Percentiles rank a stretch among this genome's conserved stretches.
phyloP scores from a whole-genome alignment of 37 sponge, comb jelly and placozoan species.

The Amphimedon queenslandica region DNA sequence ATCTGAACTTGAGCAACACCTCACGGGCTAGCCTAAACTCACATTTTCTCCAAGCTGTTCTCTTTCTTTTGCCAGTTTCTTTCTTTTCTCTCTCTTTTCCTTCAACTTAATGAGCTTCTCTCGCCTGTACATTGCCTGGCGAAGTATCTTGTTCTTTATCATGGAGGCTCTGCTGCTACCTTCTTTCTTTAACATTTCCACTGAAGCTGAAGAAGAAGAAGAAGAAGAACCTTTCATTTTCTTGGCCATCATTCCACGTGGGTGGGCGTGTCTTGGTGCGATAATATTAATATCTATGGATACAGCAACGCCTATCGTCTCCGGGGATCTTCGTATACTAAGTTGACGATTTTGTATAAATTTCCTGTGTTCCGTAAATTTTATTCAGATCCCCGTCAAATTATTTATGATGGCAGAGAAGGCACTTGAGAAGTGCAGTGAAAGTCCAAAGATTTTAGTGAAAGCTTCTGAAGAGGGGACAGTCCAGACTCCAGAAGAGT shows the following conservation, averaged over 20 bases:
- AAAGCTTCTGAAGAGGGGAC: not conserved
- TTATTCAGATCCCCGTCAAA: no score
- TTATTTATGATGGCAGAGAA: no score
- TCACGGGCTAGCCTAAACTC: not conserved
- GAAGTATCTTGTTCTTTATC: conserved; percentile 38
- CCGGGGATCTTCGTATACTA: no score
- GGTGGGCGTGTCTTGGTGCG: not conserved
- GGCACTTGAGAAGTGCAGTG: no score
- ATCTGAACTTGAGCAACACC: not conserved
- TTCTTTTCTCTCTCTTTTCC: conserved; percentile 49
- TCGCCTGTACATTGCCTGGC: conserved; percentile 23
- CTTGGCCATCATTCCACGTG: not conserved
- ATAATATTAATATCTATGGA: not conserved
- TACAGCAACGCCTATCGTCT: no score
- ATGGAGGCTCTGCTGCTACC: not conserved
- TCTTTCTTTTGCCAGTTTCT: conserved; percentile 52
- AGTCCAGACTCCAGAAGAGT: not conserved
- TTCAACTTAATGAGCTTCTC: conserved; percentile 44
- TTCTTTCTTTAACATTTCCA: no score
- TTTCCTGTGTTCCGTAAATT: no score
- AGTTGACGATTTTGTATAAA: no score
- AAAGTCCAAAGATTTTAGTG: no score
- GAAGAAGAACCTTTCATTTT: no score
- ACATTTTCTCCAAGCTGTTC: conserved; percentile 71
- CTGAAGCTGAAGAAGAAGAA: no score